Percentiles rank a stretch among this genome's conserved stretches.
Evolutionary conservation across 2,113 vertebrate species (phyloP).

Genomic region (Solea senegalensis): DNA sequence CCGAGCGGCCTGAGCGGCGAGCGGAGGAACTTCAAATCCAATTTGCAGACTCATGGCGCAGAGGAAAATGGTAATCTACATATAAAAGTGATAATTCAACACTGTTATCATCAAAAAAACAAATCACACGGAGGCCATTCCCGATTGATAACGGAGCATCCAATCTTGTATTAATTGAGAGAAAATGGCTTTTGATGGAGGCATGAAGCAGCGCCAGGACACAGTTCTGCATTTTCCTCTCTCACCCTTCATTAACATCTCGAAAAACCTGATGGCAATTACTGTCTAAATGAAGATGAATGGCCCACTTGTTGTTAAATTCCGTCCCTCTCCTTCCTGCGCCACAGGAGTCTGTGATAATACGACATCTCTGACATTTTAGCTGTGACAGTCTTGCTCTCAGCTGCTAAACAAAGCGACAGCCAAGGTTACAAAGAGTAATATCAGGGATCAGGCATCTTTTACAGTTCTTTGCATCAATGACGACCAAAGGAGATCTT

Average conservation of each 20-base stretch:
- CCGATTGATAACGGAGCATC: constrained; percentile 42
- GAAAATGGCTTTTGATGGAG: constrained; percentile 41
- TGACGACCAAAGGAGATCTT: constrained; percentile 9
- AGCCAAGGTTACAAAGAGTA: constrained; percentile 15
- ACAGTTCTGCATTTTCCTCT: constrained; percentile 4
- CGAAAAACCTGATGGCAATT: constrained; percentile 61
- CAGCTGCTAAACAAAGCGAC: constrained; percentile 8
- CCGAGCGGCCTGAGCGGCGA: constrained; percentile 11
- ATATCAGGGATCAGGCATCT: constrained; percentile 10
- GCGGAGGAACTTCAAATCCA: constrained; percentile 46
- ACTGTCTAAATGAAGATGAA: constrained; percentile 67
- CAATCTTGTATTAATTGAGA: constrained; percentile 46
- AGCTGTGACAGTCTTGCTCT: constrained; percentile 14
- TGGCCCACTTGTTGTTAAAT: constrained; percentile 44
- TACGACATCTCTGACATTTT: constrained; percentile 3
- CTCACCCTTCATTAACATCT: constrained; percentile 43
- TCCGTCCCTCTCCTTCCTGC: not conserved
- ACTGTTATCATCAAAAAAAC: constrained; percentile 25
- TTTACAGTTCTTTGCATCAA: constrained; percentile 8
- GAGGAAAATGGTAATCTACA: constrained; percentile 38
- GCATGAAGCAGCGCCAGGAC: constrained; percentile 15
- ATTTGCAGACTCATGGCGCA: constrained; percentile 46
- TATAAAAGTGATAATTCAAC: constrained; percentile 35
- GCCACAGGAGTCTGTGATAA: constrained; percentile 11
- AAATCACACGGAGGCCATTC: constrained; percentile 13